Base-by-base conservation (phyloP, 2,888 invertebrate species). In the Elysia crispata region DNA sequence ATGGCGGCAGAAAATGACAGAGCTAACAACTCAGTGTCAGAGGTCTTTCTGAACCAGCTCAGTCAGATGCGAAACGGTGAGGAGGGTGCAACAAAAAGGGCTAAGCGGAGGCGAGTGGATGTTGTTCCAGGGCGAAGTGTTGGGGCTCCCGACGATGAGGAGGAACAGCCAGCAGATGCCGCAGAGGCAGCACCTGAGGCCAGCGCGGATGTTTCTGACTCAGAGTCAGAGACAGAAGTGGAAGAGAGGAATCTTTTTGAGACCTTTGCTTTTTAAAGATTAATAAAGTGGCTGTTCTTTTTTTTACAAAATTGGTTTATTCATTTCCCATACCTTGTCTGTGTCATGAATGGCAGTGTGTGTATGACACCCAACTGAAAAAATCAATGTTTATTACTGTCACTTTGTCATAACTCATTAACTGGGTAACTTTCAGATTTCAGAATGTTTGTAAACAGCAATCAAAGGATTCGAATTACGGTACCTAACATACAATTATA, bases 111-210 rank as follows among this genome's bases (percentile, higher is more conserved):
- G 25, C 60, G 25, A 25, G 60, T 60, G 25, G 60, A 60, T 25
- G 60, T 60, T 25, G 25, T 60, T 60, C 60, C 60, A 60, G 60
- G 60, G 60, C n/a, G 60, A 25, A 60, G 60, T 25, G 25, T 60
- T 60, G 60, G 60, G 25, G 60, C 60, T 23, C 60, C 60, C 60
- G 60, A 60, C n/a, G 60, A 60, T 60, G 60, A 60, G 60, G 60
- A 60, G 60, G 60, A 60, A 25, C n/a, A n/a, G 6, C 60, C 60
- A 60, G 60, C 60, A 60, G 60, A n/a, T 60, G n/a, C 60, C n/a
- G 60, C n/a, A 60, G 25, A 41, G 41, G 41, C 41, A 23, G 60
- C 60, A 60, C n/a, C 60, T 60, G 60, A 23, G 60, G 25, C 60
- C 25, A 25, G 25, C 60, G 5, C 60, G n/a, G 60, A 60, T n/a